Percentiles rank a stretch among this genome's conserved stretches.
Conservation (phyloP, 2,888 invertebrate species). For the Eupithecia inturbata region DNA sequence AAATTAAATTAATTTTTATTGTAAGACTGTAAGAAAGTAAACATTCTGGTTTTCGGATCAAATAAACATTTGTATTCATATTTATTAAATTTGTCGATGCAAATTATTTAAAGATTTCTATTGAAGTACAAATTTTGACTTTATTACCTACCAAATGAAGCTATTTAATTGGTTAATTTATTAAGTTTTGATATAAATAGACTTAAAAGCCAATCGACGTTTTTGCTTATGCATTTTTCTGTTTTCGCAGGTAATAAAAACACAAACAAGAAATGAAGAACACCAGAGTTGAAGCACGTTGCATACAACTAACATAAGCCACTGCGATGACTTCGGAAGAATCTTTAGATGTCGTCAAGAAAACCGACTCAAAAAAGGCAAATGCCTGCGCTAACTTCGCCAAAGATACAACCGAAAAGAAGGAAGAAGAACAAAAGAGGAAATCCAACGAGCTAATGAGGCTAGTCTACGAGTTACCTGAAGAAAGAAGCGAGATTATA, state of each 20-base stretch:
- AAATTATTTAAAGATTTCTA: not conserved
- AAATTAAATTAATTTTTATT: not conserved
- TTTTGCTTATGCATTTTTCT: not conserved
- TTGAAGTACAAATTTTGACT: not conserved
- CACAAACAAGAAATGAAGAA: conserved; percentile 62
- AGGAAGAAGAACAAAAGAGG: conserved; percentile 63
- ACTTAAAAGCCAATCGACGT: not conserved
- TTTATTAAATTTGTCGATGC: not conserved
- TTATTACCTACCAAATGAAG: not conserved
- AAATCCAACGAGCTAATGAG: conserved; percentile 75
- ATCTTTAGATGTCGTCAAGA: conserved; percentile 74
- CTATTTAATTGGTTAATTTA: not conserved
- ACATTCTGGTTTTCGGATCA: not conserved
- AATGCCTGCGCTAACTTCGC: conserved; percentile 65
- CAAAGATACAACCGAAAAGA: conserved; percentile 62
- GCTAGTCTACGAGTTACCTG: conserved; percentile 78
- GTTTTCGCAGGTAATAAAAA: conserved; percentile 34
- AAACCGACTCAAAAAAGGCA: conserved; percentile 67
- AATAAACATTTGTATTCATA: conserved; percentile 4
- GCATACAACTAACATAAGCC: conserved; percentile 18
- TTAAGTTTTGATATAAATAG: conserved; percentile 3
- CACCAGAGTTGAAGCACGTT: conserved; percentile 40
- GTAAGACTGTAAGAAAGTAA: not conserved
- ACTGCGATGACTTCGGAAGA: conserved; percentile 79
- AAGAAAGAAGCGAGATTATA: conserved; percentile 64